Evolutionary conservation across 2,888 invertebrate genomes (phyloP).

Genomic region (Philereme vetulata): DNA sequence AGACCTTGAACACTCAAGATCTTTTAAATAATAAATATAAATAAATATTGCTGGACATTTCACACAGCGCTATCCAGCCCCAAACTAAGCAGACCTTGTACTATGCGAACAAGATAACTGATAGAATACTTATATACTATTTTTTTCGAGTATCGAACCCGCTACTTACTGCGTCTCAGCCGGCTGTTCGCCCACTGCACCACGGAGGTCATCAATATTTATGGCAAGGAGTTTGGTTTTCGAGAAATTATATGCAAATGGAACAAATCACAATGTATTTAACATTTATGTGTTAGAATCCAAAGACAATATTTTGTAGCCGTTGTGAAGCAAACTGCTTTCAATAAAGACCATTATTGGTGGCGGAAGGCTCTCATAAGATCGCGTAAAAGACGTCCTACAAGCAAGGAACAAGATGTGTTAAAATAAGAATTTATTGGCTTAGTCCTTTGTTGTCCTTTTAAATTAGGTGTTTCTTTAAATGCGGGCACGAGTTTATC

Average conservation of each 20-base stretch:
- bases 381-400: slow-evolving; percentile 47
- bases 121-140: no score
- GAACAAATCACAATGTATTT: neutral
- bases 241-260: neutral
- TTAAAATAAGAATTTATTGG: slow-evolving; percentile 52
- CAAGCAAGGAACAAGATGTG: slow-evolving; percentile 40
- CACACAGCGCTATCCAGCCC: no score
- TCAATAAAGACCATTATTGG: slow-evolving; percentile 28
- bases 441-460: slow-evolving; percentile 15
- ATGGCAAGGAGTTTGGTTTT: no score
- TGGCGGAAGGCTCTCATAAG: slow-evolving; percentile 42
- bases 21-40: no score
- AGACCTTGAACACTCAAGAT: no score
- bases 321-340: slow-evolving; percentile 1
- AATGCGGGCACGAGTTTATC: neutral
- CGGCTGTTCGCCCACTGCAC: no score
- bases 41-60: no score
- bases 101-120: no score
- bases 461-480: slow-evolving; percentile 20
- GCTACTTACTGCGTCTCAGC: no score
- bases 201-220: no score
- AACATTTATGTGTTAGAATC: neutral
- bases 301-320: slow-evolving; percentile 1
- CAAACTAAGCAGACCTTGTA: no score
- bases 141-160: no score